These are phyloP conservation scores for Hypolimnas misippus DNA, from an alignment of 2,888 invertebrate genomes.

Conservation along the genomic window DNA sequence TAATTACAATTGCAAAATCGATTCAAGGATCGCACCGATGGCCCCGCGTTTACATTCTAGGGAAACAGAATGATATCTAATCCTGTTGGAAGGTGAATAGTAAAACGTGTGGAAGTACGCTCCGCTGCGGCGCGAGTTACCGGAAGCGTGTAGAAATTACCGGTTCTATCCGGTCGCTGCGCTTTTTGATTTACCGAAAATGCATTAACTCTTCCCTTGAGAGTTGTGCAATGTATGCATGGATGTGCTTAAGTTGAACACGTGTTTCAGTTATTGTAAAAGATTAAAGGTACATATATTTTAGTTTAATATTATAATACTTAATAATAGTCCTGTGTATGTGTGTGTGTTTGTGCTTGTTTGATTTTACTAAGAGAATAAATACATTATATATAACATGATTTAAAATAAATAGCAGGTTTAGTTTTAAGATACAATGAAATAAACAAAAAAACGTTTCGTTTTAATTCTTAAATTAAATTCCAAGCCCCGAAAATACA, in stretches of 20 bases:
- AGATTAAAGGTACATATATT: no score
- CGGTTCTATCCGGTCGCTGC: conserved; percentile 36
- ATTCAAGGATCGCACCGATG: conserved; percentile 42
- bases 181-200: conserved; percentile 29
- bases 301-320: no score
- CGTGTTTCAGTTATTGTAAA: no score
- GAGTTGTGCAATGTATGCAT: not conserved
- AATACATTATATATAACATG: no score
- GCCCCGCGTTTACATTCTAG: conserved; percentile 37
- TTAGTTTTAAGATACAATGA: no score
- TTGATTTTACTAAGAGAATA: no score
- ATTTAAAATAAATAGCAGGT: no score
- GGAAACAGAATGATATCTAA: conserved; percentile 26
- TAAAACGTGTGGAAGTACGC: conserved; percentile 63
- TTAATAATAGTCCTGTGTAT: no score
- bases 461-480: no score
- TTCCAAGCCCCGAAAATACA: not conserved
- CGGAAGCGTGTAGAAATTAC: conserved; percentile 65
- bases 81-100: conserved; percentile 25
- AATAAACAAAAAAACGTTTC: no score
- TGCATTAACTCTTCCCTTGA: not conserved
- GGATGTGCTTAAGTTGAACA: no score
- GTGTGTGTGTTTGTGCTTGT: no score
- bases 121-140: conserved; percentile 61
- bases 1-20: conserved; percentile 29